Percentiles rank a stretch among this genome's conserved stretches.
These are phyloP conservation scores for Ephydatia muelleri DNA, from an alignment of 37 sponge, comb jelly and placozoan genomes.

Conservation along the genomic window DNA sequence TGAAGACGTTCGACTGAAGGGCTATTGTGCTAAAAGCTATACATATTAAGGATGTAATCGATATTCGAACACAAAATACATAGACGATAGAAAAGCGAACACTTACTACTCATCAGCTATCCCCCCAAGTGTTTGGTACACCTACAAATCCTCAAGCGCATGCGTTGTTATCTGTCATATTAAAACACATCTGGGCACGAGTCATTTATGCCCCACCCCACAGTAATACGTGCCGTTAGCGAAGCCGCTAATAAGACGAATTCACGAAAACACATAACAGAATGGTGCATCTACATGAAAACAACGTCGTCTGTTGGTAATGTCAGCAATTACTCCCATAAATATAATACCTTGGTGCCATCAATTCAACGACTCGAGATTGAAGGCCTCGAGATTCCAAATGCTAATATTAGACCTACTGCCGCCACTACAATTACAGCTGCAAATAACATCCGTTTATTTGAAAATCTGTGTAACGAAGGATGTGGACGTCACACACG, in stretches of 20 bases:
- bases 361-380: too few species aligned
- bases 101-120: neutral
- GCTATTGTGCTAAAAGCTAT: neutral
- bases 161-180: neutral
- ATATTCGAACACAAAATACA: too few species aligned
- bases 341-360: too few species aligned
- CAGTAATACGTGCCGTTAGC: too few species aligned
- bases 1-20: neutral
- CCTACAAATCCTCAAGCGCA: neutral
- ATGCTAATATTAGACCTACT: neutral
- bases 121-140: neutral
- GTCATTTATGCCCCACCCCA: neutral
- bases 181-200: neutral
- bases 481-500: neutral
- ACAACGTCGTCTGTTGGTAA: too few species aligned
- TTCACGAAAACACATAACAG: too few species aligned
- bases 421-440: neutral
- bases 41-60: neutral
- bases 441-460: neutral
- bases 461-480: neutral
- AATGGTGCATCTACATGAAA: too few species aligned
- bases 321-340: too few species aligned
- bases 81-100: neutral
- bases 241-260: too few species aligned
- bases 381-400: neutral